Percentiles rank a stretch among this genome's conserved stretches.
These are phyloP conservation scores for Octodon degus DNA, from an alignment of 2,113 vertebrate genomes.

Conservation along the genomic window DNA sequence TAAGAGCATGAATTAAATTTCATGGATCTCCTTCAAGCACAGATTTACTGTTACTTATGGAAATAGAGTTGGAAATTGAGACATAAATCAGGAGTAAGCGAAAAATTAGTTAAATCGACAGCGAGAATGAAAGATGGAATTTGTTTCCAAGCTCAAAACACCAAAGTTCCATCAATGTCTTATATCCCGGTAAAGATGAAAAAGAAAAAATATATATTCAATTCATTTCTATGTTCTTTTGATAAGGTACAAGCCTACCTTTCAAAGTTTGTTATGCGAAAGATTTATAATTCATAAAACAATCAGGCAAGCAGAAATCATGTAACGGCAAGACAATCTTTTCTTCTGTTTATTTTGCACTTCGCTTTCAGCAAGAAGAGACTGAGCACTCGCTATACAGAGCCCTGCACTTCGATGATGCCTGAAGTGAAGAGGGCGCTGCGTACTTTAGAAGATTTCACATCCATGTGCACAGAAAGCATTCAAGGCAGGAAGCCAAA, in stretches of 20 bases:
- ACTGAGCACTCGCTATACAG: background rate
- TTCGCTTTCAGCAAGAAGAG: background rate
- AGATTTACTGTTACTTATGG: slow-evolving; percentile 52
- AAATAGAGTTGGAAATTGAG: slow-evolving; percentile 57
- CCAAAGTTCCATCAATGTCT: background rate
- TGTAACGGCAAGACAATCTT: background rate
- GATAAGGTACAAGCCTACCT: background rate
- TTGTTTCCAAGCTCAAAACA: slow-evolving; percentile 18
- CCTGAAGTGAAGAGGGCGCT: background rate
- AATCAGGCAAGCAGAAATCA: background rate
- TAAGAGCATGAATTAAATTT: slow-evolving; percentile 73
- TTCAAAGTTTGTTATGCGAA: slow-evolving; percentile 31
- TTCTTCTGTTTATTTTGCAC: background rate
- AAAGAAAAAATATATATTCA: background rate
- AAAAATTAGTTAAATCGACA: background rate
- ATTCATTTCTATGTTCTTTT: background rate
- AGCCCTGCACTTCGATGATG: background rate
- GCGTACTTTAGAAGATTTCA: background rate
- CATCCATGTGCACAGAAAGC: background rate
- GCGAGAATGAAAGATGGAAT: background rate
- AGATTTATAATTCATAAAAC: slow-evolving; percentile 30
- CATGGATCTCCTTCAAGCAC: slow-evolving; percentile 50
- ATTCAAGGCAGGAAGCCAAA: background rate
- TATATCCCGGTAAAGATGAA: background rate
- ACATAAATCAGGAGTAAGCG: slow-evolving; percentile 41